Base-by-base conservation (phyloP, 2,797 vertebrate genomes). In the Pygocentrus nattereri region DNA sequence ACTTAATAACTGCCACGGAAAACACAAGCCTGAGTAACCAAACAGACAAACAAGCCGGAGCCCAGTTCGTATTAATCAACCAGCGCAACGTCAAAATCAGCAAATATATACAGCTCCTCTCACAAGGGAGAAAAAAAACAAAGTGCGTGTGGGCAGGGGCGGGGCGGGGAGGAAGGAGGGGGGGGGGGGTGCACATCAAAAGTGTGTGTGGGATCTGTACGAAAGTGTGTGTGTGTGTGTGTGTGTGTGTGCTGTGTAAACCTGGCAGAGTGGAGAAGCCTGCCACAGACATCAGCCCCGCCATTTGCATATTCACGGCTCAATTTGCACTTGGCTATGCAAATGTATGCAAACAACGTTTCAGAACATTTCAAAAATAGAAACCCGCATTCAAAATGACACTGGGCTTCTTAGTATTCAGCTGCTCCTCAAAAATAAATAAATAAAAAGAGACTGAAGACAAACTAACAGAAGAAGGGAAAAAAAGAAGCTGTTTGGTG, bases 301-400 rank as follows among this genome's bases (percentile, higher is more conserved):
- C 44, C 89, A 95, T 94, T 94, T 95, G 94, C 94, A 95, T 95
- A 95, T 95, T 95, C 94, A 95, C 93, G 93, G 92, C 92, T 94
- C 93, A 94, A 94, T 95, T 95, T 95, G 93, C 94, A 94, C 94
- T 95, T 94, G 94, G 92, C 93, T 94, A 95, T 95, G 94, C 94
- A 94, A 95, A 95, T 95, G 93, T 94, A 95, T 95, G 94, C 94
- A 95, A 95, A 95, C 94, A 95, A 94, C 90, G 87, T 95, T 94
- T 94, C 93, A 93, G 93, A 94, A 94, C 94, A 94, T 94, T 94
- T 94, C 93, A 94, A 95, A 94, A 95, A 95, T 94, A 94, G 94
- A 93, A 95, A 93, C 93, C 92, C 90, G 92, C 91, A 93, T 94
- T 94, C 92, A 92, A 93, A 93, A 93, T 89, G 90, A 93, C 92